These are phyloP conservation scores for Pterois miles DNA, from an alignment of 2,797 vertebrate species.

Conservation along the genomic window DNA sequence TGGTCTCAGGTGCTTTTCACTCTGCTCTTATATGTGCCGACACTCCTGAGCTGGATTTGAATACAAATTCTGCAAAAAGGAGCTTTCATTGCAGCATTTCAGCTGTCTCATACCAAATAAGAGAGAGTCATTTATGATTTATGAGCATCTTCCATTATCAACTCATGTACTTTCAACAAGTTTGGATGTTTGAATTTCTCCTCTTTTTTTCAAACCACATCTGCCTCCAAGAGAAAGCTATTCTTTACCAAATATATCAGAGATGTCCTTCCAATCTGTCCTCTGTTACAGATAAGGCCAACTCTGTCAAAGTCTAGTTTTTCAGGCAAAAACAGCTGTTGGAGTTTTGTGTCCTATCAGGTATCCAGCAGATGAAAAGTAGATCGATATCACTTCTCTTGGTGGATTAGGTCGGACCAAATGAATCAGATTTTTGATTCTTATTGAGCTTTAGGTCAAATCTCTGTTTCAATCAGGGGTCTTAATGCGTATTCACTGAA, in stretches of 20 bases:
- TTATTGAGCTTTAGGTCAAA: conserved; percentile 19
- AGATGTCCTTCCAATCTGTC: conserved; percentile 43
- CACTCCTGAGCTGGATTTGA: conserved; percentile 5
- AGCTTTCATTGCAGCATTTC: conserved; percentile 2
- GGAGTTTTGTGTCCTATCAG: conserved; percentile 54
- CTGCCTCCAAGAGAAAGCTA: neutral
- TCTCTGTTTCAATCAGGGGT: conserved; percentile 22
- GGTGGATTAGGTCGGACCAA: conserved; percentile 49
- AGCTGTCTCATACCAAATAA: conserved; percentile 21
- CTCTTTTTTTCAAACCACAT: neutral
- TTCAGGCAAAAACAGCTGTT: conserved; percentile 64
- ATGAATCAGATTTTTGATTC: conserved; percentile 49
- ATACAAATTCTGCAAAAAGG: neutral
- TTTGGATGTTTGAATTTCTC: neutral
- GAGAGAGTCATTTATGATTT: conserved; percentile 12
- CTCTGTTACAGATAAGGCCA: conserved; percentile 46
- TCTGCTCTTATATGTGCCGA: neutral
- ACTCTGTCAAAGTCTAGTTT: conserved; percentile 17
- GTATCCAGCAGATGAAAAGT: conserved; percentile 59
- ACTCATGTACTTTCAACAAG: neutral
- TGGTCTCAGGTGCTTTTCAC: neutral
- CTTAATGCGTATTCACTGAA: conserved; percentile 29
- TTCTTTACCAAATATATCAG: conserved; percentile 28
- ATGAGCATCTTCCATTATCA: conserved; percentile 13
- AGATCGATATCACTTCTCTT: conserved; percentile 52